These are phyloP conservation scores for Chinchilla lanigera DNA, from an alignment of 2,113 vertebrate species.

Conservation along the genomic window DNA sequence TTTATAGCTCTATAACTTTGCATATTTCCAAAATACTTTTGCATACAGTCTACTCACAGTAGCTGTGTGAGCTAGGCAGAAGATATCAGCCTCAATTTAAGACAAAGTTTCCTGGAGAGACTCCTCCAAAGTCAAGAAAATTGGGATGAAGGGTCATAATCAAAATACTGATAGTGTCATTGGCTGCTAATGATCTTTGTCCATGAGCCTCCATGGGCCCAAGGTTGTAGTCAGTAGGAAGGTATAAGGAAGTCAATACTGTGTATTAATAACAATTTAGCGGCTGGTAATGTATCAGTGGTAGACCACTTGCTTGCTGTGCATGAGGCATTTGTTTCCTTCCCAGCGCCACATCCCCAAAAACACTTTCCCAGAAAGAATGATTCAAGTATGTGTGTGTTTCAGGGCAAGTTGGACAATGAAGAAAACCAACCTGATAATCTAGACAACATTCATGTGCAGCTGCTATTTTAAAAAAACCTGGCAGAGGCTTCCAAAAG, in stretches of 20 bases:
- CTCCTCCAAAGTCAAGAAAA: neutral
- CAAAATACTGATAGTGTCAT: neutral
- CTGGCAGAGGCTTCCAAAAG: conserved; percentile 57
- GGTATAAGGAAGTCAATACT: neutral
- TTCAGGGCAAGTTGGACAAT: neutral
- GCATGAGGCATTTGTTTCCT: neutral
- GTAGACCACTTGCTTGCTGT: neutral
- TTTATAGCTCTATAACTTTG: neutral
- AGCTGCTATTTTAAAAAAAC: conserved; percentile 30
- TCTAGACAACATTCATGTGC: neutral
- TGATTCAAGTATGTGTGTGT: neutral
- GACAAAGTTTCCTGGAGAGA: neutral
- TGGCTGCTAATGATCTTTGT: neutral
- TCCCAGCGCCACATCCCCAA: neutral
- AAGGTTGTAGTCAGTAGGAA: neutral
- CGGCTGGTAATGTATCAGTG: neutral
- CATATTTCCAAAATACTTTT: neutral
- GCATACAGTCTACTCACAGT: neutral
- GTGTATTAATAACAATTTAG: neutral
- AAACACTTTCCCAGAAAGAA: neutral
- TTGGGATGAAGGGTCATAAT: neutral
- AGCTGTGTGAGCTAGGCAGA: neutral
- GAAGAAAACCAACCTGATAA: conserved; percentile 6
- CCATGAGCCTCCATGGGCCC: neutral
- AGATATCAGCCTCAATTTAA: neutral